A percentile compares a stretch with the other conserved stretches of the same genome.
phyloP scores from a whole-genome alignment of 1,140 invertebrate species.

The Achatina immaculata region DNA sequence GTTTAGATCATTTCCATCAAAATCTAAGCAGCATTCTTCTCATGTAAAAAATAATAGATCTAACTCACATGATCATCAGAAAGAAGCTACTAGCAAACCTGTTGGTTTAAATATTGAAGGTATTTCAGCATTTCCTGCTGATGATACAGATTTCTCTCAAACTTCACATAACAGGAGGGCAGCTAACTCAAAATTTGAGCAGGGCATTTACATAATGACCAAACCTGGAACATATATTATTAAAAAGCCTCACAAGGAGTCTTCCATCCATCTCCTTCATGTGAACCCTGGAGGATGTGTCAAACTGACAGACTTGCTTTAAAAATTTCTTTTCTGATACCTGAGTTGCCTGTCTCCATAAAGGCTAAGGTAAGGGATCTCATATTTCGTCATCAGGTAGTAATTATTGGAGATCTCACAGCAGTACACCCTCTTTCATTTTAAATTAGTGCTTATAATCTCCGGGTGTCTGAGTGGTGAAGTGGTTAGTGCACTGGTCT shows the following conservation, averaged over 20 bases:
- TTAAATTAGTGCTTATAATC: too few relatives aligned
- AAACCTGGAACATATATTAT: conserved; percentile 12
- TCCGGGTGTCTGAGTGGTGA: too few relatives aligned
- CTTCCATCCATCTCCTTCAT: background rate
- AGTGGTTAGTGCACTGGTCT: too few relatives aligned
- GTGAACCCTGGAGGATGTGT: background rate
- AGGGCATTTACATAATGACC: conserved; percentile 13
- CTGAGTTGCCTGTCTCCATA: background rate
- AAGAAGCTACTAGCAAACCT: background rate
- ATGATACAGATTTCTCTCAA: background rate
- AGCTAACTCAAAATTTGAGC: background rate
- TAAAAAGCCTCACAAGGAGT: background rate
- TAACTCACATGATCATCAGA: background rate
- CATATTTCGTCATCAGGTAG: background rate
- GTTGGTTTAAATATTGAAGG: background rate
- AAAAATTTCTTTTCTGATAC: too few relatives aligned
- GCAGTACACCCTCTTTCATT: background rate
- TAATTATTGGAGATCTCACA: background rate
- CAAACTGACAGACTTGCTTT: too few relatives aligned
- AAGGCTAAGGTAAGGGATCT: background rate
- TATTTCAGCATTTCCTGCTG: background rate
- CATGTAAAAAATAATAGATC: background rate
- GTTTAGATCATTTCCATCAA: too few relatives aligned
- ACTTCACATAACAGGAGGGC: background rate
- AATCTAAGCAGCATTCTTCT: too few relatives aligned